These are phyloP conservation scores for Gerris lacustris DNA, from an alignment of 2,888 invertebrate genomes.

Conservation along the genomic window DNA sequence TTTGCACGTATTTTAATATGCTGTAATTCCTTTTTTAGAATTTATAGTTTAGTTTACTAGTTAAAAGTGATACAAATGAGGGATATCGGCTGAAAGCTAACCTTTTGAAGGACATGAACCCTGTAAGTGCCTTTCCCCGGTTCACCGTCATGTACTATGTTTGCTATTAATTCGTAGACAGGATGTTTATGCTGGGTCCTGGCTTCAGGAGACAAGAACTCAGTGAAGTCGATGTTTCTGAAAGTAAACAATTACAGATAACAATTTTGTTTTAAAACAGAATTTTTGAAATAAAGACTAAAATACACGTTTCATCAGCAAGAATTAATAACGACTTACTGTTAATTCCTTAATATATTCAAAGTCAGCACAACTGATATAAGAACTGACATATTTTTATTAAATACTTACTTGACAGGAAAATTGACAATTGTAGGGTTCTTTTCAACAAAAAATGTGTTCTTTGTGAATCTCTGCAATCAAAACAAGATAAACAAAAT, in stretches of 20 bases:
- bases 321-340: not conserved
- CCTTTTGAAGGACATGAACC: constrained; percentile 38
- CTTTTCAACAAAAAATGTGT: constrained; percentile 97
- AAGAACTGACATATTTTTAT: too few relatives aligned
- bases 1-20: too few relatives aligned
- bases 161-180: constrained; percentile 93
- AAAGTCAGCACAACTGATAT: not conserved
- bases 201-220: constrained; percentile 76
- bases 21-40: too few relatives aligned
- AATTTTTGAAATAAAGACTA: not conserved
- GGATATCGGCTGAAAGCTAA: constrained; percentile 33
- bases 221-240: constrained; percentile 94
- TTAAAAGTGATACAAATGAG: too few relatives aligned
- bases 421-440: constrained; percentile 99
- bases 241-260: constrained; percentile 31
- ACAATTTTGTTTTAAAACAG: not conserved
- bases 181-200: constrained; percentile 66
- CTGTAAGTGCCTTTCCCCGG: constrained; percentile 62
- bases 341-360: not conserved
- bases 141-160: constrained; percentile 97
- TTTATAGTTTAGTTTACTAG: too few relatives aligned
- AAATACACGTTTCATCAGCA: not conserved
- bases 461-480: constrained; percentile 82
- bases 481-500: constrained; percentile 17
- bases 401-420: constrained; percentile 78